Conservation (phyloP, 2,888 invertebrate genomes). For the Melinaea menophilus region DNA sequence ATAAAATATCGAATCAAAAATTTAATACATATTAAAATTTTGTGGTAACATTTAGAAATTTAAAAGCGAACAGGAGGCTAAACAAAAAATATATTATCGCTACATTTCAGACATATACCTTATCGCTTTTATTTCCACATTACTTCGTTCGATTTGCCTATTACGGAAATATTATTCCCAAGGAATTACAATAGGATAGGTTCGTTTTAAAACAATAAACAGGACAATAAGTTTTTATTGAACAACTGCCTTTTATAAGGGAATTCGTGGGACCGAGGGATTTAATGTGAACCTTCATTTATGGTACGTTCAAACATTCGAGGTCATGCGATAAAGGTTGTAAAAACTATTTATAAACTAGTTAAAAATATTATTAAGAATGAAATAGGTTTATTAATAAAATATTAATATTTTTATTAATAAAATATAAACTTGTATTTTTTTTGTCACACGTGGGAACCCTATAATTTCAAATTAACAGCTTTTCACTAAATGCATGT, state of each 20-base stretch:
- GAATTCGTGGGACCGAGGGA: slow-evolving; percentile 45
- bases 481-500: too few species aligned
- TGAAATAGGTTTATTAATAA: too few species aligned
- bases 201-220: slow-evolving; percentile 9
- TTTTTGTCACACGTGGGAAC: too few species aligned
- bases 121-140: too few species aligned
- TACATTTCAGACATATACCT: too few species aligned
- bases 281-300: slow-evolving; percentile 39
- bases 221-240: slow-evolving; percentile 26
- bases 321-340: slow-evolving; percentile 30
- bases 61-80: neutral
- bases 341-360: slow-evolving; percentile 13
- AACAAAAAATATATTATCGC: too few species aligned
- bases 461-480: too few species aligned
- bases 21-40: neutral
- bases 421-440: too few species aligned
- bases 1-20: neutral
- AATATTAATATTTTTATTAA: too few species aligned
- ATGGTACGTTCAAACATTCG: slow-evolving; percentile 39
- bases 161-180: neutral
- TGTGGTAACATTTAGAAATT: neutral
- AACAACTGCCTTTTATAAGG: slow-evolving; percentile 37
- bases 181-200: neutral
- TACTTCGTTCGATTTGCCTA: neutral
- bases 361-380: too few species aligned